These are phyloP conservation scores for Thaleichthys pacificus DNA, from an alignment of 2,797 vertebrate genomes.

Conservation along the genomic window DNA sequence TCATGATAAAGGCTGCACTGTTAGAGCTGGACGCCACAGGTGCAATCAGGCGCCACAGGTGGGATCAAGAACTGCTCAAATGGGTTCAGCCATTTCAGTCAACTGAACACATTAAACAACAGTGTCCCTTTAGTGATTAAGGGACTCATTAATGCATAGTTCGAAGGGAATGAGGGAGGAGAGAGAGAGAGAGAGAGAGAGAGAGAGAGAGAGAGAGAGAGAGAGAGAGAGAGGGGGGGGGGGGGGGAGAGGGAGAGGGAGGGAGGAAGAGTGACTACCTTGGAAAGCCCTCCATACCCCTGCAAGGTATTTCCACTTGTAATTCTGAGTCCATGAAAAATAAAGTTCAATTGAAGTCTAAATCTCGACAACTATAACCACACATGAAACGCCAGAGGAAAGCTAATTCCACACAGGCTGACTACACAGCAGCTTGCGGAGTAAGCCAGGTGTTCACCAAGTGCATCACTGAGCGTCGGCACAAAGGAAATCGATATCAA, in stretches of 20 bases:
- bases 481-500: conserved; percentile 49
- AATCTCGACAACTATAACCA: conserved; percentile 7
- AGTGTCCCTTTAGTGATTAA: conserved; percentile 62
- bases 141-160: conserved; percentile 49
- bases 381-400: conserved; percentile 3
- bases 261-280: conserved; percentile 27
- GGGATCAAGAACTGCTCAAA: not conserved
- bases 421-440: conserved; percentile 29
- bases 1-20: conserved; percentile 8
- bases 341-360: conserved; percentile 30
- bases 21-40: conserved; percentile 4
- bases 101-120: conserved; percentile 63
- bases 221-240: not conserved
- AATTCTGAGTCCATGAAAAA: too few relatives aligned
- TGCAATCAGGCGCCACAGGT: too few relatives aligned
- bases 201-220: conserved; percentile 21
- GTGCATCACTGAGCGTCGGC: conserved; percentile 30
- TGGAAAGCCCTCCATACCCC: conserved; percentile 23
- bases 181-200: conserved; percentile 29
- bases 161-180: conserved; percentile 47
- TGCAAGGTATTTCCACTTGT: conserved; percentile 12
- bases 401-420: conserved; percentile 40
- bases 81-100: conserved; percentile 45
- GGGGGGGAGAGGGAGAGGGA: conserved; percentile 28
- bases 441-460: conserved; percentile 13